These are phyloP conservation scores for Anthopleura sola DNA, from an alignment of 64 coral and sea anemone genomes.

Conservation along the genomic window DNA sequence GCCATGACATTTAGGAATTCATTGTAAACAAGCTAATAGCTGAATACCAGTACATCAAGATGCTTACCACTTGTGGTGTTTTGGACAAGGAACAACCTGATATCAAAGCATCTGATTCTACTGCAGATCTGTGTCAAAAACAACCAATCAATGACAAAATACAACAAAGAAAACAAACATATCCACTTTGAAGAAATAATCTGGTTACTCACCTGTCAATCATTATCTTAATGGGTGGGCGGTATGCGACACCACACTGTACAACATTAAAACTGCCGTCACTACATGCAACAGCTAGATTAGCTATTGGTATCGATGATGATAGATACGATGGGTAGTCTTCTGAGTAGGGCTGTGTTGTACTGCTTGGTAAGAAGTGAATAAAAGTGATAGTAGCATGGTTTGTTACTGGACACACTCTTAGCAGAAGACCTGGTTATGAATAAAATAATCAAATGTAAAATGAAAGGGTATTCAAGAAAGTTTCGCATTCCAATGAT, in stretches of 20 bases:
- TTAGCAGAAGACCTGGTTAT: slow-evolving; percentile 21
- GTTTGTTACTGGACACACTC: slow-evolving; percentile 33
- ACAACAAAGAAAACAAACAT: not conserved
- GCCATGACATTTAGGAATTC: too few relatives aligned
- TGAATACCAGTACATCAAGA: too few relatives aligned
- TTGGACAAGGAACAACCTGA: slow-evolving; percentile 6
- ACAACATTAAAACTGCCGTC: slow-evolving; percentile 60
- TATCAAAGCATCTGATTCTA: slow-evolving; percentile 1
- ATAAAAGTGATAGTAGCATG: slow-evolving; percentile 34
- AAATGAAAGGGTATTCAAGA: not conserved
- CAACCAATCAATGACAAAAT: not conserved
- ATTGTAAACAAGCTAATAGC: too few relatives aligned
- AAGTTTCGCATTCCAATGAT: not conserved
- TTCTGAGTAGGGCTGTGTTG: not conserved
- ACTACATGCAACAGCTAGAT: slow-evolving; percentile 50
- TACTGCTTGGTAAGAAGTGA: slow-evolving; percentile 34
- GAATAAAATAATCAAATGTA: not conserved
- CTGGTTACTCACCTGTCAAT: slow-evolving; percentile 36
- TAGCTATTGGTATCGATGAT: slow-evolving; percentile 15
- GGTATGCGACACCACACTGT: slow-evolving; percentile 36
- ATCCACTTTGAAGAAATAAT: not conserved
- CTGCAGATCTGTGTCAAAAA: slow-evolving; percentile 29
- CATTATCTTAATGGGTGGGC: slow-evolving; percentile 20
- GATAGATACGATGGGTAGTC: not conserved
- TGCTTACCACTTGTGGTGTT: slow-evolving; percentile 60